Percentiles rank a stretch among this genome's conserved stretches.
Evolutionary conservation across 2,113 vertebrate genomes (phyloP).

Genomic region (Cervus canadensis): DNA sequence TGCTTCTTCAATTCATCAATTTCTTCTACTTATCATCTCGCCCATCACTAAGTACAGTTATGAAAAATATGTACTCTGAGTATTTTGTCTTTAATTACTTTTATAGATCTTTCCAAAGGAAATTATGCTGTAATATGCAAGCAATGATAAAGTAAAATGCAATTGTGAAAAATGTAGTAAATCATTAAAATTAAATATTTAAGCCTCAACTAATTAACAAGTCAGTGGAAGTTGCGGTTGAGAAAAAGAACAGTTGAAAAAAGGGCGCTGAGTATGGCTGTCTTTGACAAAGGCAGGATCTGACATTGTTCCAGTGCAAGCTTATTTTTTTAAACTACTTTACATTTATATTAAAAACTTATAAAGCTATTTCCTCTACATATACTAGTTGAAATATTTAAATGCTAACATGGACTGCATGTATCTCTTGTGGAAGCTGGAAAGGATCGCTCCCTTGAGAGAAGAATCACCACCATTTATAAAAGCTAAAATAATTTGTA

Average conservation of each 20-base stretch:
- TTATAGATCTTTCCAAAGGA: conserved; percentile 46
- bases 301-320: not conserved
- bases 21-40: not conserved
- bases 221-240: not conserved
- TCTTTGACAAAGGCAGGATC: not conserved
- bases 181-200: conserved; percentile 49
- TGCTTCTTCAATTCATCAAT: conserved; percentile 51
- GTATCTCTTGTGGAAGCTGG: not conserved
- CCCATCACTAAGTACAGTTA: conserved; percentile 33
- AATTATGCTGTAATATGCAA: not conserved
- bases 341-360: conserved; percentile 3
- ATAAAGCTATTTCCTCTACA: not conserved
- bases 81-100: conserved; percentile 55
- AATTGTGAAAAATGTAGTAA: not conserved
- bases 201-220: conserved; percentile 37
- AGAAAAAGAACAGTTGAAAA: not conserved
- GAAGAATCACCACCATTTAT: not conserved
- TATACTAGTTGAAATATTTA: not conserved
- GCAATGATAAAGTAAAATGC: conserved; percentile 41
- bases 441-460: not conserved
- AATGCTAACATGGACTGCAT: not conserved
- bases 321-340: not conserved
- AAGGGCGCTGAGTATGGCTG: not conserved
- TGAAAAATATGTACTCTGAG: conserved; percentile 31
- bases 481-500: conserved; percentile 26